Evolutionary conservation across 2,797 vertebrate genomes (phyloP), one percentile per base, ranked within the genome.

Genomic region (Euphonia xanthogaster): DNA sequence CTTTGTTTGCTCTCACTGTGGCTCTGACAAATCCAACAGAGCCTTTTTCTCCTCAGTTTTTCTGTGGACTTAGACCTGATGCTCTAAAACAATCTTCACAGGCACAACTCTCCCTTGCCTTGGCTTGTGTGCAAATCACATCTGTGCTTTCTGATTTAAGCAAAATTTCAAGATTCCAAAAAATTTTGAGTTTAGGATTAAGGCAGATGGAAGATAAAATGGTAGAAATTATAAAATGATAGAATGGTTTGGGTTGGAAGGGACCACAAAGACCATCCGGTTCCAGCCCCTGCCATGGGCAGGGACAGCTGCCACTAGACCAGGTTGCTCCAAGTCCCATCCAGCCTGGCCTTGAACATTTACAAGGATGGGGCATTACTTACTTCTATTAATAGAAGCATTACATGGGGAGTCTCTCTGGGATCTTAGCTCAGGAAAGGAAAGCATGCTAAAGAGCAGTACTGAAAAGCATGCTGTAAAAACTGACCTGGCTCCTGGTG

Each of bases 1-100:
- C 87, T 95, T 91, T 94, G 55, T 96, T 95, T 96, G 84, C 89
- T 82, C 53, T 86, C 71, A 86, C 30, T n/a, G 65, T 77, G 53
- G 51, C 42, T 86, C 85, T 78, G 68, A 90, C 58, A 78, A 89
- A 66, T 21, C 61, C 86, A 81, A 65, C 12, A 62, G 58, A 92
- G 65, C 24, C 35, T 92, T 77, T 74, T 67, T 31, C 88, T 95
- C 50, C 72, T 75, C 15, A 28, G 58, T 66, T 75, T 72, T 73
- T 14, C 21, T 1, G 1, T 35, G 54, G 27, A 45, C 47, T 76
- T 48, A 76, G n/a, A 76, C 25, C 62, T 30, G 22, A 73, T 25
- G 33, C 30, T 89, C 47, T 87, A 55, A 85, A 93, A 40, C 0
- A 4, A 21, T 44, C 39, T 55, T 55, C 40, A 39, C 10, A n/a